Evolutionary conservation across 2,113 vertebrate genomes (phyloP).

Genomic region (Desmodus rotundus): DNA sequence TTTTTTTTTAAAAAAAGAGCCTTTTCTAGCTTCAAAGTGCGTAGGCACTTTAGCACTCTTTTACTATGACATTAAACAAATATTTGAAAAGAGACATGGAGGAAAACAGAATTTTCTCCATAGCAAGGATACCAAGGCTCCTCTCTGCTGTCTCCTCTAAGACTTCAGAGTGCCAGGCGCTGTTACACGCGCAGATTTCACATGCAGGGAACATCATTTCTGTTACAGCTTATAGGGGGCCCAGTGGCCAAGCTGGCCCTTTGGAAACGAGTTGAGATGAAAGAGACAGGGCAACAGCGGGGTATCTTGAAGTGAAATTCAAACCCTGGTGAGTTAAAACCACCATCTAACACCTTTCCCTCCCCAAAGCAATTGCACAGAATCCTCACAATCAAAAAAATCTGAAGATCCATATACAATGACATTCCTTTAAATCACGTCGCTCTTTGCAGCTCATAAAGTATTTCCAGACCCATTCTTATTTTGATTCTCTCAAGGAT

Average conservation of each 20-base stretch:
- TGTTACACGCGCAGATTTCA: background rate
- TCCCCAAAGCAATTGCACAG: slow-evolving; percentile 8
- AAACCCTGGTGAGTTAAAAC: slow-evolving; percentile 36
- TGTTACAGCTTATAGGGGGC: background rate
- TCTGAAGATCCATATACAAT: background rate
- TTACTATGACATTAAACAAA: background rate
- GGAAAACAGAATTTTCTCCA: background rate
- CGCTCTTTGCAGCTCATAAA: slow-evolving; percentile 23
- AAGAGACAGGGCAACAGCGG: slow-evolving; percentile 18
- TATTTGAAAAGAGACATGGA: background rate
- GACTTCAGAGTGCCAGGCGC: background rate
- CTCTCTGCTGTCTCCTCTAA: background rate
- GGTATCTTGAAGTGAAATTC: background rate
- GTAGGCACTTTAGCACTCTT: background rate
- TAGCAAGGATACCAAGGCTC: background rate
- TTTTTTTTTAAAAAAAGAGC: background rate
- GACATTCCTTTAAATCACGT: background rate
- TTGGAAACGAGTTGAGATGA: slow-evolving; percentile 39
- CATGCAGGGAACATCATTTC: background rate
- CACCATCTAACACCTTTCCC: slow-evolving; percentile 6
- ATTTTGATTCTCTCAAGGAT: background rate
- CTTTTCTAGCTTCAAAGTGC: background rate
- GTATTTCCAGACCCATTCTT: background rate
- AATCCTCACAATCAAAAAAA: background rate
- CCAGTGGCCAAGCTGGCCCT: background rate